Conservation (phyloP, 2,113 vertebrate genomes). For the Ascaphus truei region DNA sequence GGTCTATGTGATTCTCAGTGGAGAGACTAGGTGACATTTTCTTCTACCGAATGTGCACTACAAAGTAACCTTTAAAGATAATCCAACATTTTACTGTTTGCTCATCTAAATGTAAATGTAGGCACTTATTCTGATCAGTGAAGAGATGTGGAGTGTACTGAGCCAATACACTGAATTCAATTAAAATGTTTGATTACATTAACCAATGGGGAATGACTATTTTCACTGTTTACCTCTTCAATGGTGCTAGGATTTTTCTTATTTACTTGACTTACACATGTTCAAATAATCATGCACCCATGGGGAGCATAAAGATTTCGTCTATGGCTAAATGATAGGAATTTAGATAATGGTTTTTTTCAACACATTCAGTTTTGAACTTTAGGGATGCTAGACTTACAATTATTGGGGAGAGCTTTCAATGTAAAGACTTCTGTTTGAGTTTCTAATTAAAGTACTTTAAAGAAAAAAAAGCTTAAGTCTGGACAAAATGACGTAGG, state of each 20-base stretch:
- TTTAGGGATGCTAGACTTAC: too few relatives aligned
- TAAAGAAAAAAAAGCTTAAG: too few relatives aligned
- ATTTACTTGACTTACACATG: conserved; percentile 11
- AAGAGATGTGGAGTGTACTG: not conserved
- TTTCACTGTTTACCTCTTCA: not conserved
- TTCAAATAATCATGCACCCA: not conserved
- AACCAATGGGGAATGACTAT: conserved; percentile 14
- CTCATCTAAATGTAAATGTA: conserved; percentile 34
- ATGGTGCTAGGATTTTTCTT: conserved; percentile 8
- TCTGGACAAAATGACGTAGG: too few relatives aligned
- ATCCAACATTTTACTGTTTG: conserved; percentile 26
- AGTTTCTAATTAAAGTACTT: too few relatives aligned
- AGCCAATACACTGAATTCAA: conserved; percentile 20
- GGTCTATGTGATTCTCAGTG: too few relatives aligned
- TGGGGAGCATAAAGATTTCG: not conserved
- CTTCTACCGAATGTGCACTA: not conserved
- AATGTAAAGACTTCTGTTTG: too few relatives aligned
- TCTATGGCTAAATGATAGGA: not conserved
- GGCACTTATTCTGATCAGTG: not conserved
- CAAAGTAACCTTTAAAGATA: conserved; percentile 30
- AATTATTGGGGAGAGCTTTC: too few relatives aligned
- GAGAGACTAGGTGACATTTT: conserved; percentile 4
- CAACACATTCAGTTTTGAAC: not conserved
- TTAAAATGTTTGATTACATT: conserved; percentile 13
- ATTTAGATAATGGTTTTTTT: too few relatives aligned